phyloP scores from a whole-genome alignment of 2,888 invertebrate species.

The Oasisia sp. region DNA sequence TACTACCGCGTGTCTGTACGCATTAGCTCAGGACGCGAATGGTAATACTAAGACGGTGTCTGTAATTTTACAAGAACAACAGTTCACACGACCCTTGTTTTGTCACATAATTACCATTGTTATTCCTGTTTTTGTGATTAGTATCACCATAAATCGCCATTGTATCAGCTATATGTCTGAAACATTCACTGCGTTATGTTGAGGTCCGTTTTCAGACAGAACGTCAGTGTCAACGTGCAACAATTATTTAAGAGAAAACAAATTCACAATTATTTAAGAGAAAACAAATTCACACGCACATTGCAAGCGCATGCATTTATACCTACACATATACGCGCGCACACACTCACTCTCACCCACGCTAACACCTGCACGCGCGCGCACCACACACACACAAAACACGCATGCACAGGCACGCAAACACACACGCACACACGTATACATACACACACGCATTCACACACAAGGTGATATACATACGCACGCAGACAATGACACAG shows the following conservation, averaged over 20 bases:
- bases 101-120: not conserved
- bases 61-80: too few species aligned
- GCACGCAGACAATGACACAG: constrained; percentile 23
- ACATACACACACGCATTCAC: not conserved
- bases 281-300: not conserved
- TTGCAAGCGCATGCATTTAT: not conserved
- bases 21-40: too few species aligned
- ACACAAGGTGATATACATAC: not conserved
- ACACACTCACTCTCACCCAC: too few species aligned
- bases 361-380: not conserved
- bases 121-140: not conserved
- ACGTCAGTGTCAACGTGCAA: too few species aligned
- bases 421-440: too few species aligned
- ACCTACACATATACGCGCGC: not conserved
- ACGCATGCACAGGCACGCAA: too few species aligned
- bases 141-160: not conserved
- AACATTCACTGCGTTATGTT: too few species aligned
- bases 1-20: too few species aligned
- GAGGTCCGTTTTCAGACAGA: too few species aligned
- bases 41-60: too few species aligned
- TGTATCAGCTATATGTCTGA: not conserved
- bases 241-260: not conserved
- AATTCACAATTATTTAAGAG: not conserved
- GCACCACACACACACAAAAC: not conserved
- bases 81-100: too few species aligned